These are phyloP conservation scores for Vultur gryphus DNA, from an alignment of 2,797 vertebrate species.

Conservation along the genomic window DNA sequence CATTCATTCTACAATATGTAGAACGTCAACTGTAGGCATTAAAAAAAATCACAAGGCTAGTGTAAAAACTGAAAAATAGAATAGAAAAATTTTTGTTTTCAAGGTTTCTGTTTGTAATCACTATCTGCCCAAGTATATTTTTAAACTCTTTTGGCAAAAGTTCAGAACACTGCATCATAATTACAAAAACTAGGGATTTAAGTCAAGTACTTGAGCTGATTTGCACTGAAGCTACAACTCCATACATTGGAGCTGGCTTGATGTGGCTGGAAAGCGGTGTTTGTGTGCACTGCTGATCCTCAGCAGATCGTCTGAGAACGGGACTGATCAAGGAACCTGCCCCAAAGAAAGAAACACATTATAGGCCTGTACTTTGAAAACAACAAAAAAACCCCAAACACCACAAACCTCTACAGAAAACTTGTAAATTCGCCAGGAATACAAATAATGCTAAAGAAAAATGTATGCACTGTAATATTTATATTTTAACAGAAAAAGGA, in stretches of 20 bases:
- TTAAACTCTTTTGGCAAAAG: background rate
- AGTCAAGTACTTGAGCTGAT: background rate
- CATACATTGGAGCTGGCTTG: fast-evolving
- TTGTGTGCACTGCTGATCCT: background rate
- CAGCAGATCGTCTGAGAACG: background rate
- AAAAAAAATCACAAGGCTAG: background rate
- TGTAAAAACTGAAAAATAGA: background rate
- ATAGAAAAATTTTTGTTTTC: background rate
- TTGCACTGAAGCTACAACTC: background rate
- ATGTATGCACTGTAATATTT: background rate
- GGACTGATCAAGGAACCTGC: background rate
- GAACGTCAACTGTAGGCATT: background rate
- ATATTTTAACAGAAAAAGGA: background rate
- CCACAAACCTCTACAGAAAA: background rate
- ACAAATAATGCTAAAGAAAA: background rate
- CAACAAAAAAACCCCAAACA: background rate
- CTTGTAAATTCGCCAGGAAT: background rate
- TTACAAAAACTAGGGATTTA: background rate
- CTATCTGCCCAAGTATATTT: background rate
- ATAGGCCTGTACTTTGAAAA: background rate
- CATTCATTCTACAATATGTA: background rate
- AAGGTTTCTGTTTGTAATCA: background rate
- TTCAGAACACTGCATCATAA: background rate
- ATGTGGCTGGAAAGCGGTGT: background rate
- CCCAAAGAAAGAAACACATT: background rate